Conservation (phyloP, 2,888 invertebrate species). For the Protonemura montana region DNA sequence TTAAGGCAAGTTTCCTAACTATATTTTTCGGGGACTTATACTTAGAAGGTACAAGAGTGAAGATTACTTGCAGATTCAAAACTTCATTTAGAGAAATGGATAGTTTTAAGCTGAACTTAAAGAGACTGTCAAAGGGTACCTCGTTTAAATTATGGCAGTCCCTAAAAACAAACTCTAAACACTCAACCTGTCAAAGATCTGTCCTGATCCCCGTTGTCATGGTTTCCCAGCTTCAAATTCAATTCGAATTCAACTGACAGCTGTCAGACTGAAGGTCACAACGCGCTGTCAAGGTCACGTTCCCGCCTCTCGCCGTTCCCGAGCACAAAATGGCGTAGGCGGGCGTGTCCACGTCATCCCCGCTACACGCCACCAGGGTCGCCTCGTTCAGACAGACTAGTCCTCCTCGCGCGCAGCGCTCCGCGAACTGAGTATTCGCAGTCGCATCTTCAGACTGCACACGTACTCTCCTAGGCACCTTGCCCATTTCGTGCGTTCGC, state of each 20-base stretch:
- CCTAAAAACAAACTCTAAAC: no score
- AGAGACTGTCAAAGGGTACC: no score
- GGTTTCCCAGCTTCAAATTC: background rate
- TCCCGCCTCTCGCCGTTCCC: background rate
- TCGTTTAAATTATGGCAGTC: no score
- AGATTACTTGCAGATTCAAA: no score
- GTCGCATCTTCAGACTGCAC: background rate
- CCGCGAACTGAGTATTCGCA: background rate
- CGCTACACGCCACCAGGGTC: slow-evolving; percentile 29
- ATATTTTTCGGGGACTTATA: no score
- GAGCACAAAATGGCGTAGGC: slow-evolving; percentile 31
- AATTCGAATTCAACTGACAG: background rate
- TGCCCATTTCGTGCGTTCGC: background rate
- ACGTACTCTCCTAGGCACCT: background rate
- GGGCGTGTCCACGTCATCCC: slow-evolving; percentile 14
- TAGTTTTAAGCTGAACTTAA: no score
- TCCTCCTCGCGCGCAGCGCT: background rate
- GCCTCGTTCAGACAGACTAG: slow-evolving; percentile 23
- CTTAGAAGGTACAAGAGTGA: no score
- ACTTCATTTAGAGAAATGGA: no score
- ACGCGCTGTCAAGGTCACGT: background rate
- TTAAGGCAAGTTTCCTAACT: no score
- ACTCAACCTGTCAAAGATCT: no score
- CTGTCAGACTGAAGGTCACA: slow-evolving; percentile 19
- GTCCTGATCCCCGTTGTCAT: background rate